These are phyloP conservation scores for Drosophila seguyi DNA, from an alignment of 1,140 invertebrate genomes.

Conservation along the genomic window DNA sequence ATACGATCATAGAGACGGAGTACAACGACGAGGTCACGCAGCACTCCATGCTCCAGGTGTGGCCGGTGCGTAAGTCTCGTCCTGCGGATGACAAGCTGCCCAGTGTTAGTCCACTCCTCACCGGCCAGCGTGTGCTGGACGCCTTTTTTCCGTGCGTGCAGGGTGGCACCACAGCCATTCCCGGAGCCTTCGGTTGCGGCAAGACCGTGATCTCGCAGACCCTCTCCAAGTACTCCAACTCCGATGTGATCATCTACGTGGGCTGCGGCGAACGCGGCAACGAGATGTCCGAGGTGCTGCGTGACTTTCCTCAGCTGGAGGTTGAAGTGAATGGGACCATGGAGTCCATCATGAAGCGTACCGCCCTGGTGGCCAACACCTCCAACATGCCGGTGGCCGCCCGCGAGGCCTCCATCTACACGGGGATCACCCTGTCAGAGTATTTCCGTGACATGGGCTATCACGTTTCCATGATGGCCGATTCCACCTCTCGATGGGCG, in stretches of 20 bases:
- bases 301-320: conserved; percentile 99
- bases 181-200: conserved; percentile 94
- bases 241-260: conserved; percentile 99
- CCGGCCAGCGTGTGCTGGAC: conserved; percentile 98
- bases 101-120: conserved; percentile 97
- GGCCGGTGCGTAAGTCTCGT: conserved; percentile 97
- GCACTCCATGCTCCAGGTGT: conserved; percentile 97
- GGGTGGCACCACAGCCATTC: conserved; percentile 99
- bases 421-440: conserved; percentile 98
- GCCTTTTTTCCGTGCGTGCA: conserved; percentile 99
- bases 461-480: conserved; percentile 99
- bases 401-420: conserved; percentile 99
- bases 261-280: conserved; percentile 98
- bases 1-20: conserved; percentile 98
- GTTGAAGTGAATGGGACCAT: conserved; percentile 98
- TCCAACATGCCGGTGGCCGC: conserved; percentile 99
- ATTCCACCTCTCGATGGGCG: conserved; percentile 99
- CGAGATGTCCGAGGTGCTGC: conserved; percentile 95
- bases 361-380: conserved; percentile 99
- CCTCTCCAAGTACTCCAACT: conserved; percentile 99
- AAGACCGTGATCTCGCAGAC: conserved; percentile 89
- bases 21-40: conserved; percentile 97
- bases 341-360: conserved; percentile 99
- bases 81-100: conserved; percentile 98
- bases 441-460: conserved; percentile 99